These are phyloP conservation scores for Phylloscopus trochiloides DNA, from an alignment of 2,113 vertebrate species.

Conservation along the genomic window DNA sequence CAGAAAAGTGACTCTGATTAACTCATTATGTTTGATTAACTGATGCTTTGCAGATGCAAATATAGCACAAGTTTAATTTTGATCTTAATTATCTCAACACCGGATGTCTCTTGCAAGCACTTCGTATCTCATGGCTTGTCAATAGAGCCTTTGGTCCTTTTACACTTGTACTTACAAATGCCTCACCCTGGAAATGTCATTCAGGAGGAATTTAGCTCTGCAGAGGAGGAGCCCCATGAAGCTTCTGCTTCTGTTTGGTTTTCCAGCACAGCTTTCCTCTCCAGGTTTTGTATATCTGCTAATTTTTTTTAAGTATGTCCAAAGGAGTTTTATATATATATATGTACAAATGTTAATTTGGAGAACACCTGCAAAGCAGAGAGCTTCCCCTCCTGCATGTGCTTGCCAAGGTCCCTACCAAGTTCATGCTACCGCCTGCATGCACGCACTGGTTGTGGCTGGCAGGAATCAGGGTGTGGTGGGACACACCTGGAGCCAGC, in stretches of 20 bases:
- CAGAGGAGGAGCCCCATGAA: background rate
- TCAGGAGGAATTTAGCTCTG: background rate
- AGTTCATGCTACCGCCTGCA: accelerated
- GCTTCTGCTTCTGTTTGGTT: slow-evolving; percentile 6
- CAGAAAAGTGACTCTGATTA: slow-evolving; percentile 31
- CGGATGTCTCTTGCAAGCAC: slow-evolving; percentile 1
- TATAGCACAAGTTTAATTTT: slow-evolving; percentile 24
- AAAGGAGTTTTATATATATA: background rate
- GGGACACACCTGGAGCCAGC: background rate
- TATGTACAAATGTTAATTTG: background rate
- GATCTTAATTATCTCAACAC: slow-evolving; percentile 15
- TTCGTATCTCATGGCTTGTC: slow-evolving; percentile 11
- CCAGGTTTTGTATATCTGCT: background rate
- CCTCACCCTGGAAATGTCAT: background rate
- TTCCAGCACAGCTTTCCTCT: background rate
- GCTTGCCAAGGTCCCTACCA: background rate
- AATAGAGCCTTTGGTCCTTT: slow-evolving; percentile 4
- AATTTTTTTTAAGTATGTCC: background rate
- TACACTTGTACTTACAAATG: slow-evolving; percentile 21
- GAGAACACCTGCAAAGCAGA: background rate
- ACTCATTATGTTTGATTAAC: slow-evolving; percentile 6
- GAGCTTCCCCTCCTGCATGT: background rate
- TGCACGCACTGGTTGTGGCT: accelerated
- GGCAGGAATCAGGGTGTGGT: background rate
- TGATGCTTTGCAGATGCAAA: slow-evolving; percentile 46